These are phyloP conservation scores for Phaethon lepturus DNA, from an alignment of 2,113 vertebrate species.

Conservation along the genomic window DNA sequence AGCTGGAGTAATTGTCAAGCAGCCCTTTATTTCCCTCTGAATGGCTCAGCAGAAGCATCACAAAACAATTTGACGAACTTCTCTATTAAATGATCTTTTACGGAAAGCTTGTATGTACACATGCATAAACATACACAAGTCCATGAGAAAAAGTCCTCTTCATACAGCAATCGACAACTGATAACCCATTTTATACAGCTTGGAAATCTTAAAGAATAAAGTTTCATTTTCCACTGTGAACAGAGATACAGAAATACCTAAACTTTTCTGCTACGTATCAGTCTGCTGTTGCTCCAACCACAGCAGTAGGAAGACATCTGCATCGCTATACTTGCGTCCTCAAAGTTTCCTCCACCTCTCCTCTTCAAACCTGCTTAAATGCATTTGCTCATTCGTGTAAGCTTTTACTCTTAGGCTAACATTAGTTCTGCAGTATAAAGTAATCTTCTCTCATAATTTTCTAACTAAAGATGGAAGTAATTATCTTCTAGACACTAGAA, in stretches of 20 bases:
- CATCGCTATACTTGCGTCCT: not conserved
- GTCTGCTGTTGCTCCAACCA: not conserved
- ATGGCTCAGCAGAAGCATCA: conserved; percentile 44
- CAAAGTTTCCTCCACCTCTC: not conserved
- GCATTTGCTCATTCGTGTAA: not conserved
- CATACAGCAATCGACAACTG: not conserved
- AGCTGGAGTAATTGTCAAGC: not conserved
- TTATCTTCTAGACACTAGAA: not conserved
- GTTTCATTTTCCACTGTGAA: not conserved
- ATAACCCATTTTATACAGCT: not conserved
- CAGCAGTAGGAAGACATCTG: conserved; percentile 1
- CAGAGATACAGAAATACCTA: not conserved
- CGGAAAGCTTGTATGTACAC: not conserved
- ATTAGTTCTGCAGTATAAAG: not conserved
- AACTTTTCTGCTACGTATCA: not conserved
- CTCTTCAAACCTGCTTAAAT: not conserved
- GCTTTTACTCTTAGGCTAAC: not conserved
- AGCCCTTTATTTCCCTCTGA: conserved; percentile 9
- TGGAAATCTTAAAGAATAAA: not conserved
- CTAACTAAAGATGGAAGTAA: not conserved
- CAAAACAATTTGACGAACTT: not conserved
- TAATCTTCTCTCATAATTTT: not conserved
- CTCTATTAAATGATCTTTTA: not conserved
- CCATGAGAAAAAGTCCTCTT: not conserved
- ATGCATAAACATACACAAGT: not conserved